These are phyloP conservation scores for Eulimnadia texana DNA, from an alignment of 1,140 invertebrate species.

Conservation along the genomic window DNA sequence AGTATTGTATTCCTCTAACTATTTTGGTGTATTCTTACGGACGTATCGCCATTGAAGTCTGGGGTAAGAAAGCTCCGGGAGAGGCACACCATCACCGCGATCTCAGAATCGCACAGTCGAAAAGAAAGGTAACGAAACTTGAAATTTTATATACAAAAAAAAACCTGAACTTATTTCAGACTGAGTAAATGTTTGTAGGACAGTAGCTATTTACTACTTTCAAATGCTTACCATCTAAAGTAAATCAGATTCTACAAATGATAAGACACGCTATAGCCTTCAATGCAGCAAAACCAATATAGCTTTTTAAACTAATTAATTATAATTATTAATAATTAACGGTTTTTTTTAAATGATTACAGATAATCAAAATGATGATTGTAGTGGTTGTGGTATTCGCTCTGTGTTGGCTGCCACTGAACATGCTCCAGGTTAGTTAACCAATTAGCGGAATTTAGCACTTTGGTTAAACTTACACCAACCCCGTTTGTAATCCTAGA, in stretches of 20 bases:
- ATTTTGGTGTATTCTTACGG: constrained; percentile 80
- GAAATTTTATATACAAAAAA: not conserved
- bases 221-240: too few species aligned
- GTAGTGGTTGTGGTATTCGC: constrained; percentile 75
- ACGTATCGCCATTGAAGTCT: constrained; percentile 69
- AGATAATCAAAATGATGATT: constrained; percentile 91
- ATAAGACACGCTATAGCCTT: too few species aligned
- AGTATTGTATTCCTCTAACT: constrained; percentile 66
- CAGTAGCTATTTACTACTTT: too few species aligned
- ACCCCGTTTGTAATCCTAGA: too few species aligned
- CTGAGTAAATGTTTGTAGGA: too few species aligned
- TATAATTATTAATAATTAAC: not conserved
- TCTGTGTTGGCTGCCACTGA: constrained; percentile 73
- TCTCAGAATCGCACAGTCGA: constrained; percentile 64
- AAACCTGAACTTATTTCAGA: not conserved
- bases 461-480: too few species aligned
- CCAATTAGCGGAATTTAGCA: not conserved
- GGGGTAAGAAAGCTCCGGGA: constrained; percentile 70
- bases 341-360: constrained; percentile 22
- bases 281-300: not conserved
- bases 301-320: not conserved
- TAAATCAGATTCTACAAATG: too few species aligned
- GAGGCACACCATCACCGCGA: constrained; percentile 69
- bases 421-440: constrained; percentile 53
- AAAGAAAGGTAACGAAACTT: constrained; percentile 56